Conservation (phyloP, 2,797 vertebrate species). For the Clamator glandarius region DNA sequence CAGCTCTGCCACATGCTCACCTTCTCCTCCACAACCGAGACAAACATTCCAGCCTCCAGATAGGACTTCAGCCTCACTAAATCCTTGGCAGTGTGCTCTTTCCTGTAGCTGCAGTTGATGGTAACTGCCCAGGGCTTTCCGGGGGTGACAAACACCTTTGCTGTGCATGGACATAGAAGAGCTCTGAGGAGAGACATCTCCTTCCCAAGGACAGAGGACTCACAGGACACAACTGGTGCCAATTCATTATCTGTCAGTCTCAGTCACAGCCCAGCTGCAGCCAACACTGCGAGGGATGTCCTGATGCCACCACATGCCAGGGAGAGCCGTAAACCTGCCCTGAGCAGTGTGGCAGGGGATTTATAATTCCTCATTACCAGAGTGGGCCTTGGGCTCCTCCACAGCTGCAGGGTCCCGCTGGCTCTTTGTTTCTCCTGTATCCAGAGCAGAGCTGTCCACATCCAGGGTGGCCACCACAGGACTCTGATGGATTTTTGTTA, state of each 20-base stretch:
- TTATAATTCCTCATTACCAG: neutral
- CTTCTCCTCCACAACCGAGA: slow-evolving; percentile 86
- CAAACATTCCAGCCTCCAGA: slow-evolving; percentile 74
- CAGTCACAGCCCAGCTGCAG: neutral
- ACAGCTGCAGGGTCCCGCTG: neutral
- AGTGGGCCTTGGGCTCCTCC: neutral
- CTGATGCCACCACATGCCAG: neutral
- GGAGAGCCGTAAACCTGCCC: neutral
- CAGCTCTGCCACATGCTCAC: slow-evolving; percentile 47
- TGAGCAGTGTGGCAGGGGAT: neutral
- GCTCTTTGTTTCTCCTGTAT: neutral
- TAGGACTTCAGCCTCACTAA: slow-evolving; percentile 82
- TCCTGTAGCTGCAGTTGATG: slow-evolving; percentile 76
- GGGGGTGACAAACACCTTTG: slow-evolving; percentile 72
- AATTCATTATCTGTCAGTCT: neutral
- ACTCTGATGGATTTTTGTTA: neutral
- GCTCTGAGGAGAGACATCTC: neutral
- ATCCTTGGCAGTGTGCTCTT: slow-evolving; percentile 65
- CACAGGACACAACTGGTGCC: fast-evolving
- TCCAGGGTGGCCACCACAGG: fast-evolving
- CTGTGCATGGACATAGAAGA: slow-evolving; percentile 43
- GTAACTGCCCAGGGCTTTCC: slow-evolving; percentile 77
- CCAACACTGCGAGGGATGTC: neutral
- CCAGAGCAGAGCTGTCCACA: neutral
- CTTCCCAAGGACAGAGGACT: neutral